Base-by-base conservation (phyloP, 2,797 vertebrate species). In the Naso thynnoides region DNA sequence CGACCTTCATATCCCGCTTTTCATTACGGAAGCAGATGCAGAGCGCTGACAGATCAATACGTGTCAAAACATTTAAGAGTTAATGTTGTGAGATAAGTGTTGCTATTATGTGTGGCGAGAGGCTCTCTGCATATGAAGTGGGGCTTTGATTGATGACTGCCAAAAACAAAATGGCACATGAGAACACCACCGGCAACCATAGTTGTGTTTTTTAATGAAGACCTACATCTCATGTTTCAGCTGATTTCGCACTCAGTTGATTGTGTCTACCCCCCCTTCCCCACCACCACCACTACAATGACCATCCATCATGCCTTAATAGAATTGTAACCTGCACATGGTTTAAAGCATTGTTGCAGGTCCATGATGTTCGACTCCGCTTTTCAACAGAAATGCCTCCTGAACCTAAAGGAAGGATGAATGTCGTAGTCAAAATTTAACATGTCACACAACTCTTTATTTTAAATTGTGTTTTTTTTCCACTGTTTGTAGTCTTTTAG, bases 161-260 rank as follows among this genome's bases (percentile, higher is more conserved):
- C 91, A 86, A 90, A 89, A 89, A 66, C 71, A 82, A 71, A 88
- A 83, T 80, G 90, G 78, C 88, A 88, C 76, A 75, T n/a, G 74
- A 81, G 78, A 81, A 81, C 75, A 76, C 76, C 83, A 82, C 69
- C 33, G 44, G 83, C 81, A 73, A 21, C 79, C 68, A 47, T 91
- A 91, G 91, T 91, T 87, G 86, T 87, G 76, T 81, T 88, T 89
- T 90, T 86, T 93, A 91, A 92, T 90, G 90, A 89, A 92, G 87
- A 90, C 85, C 86, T 76, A 68, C 84, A 82, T 91, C 88, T 76
- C 62, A 55, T 15, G 68, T 85, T 85, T 73, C 80, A 83, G 84
- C 87, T 85, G 88, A 93, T 93, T 92, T 93, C 70, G 78, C 90
- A 91, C 90, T 84, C 86, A 78, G 79, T 78, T 84, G 89, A 90